phyloP scores from a whole-genome alignment of 2,113 vertebrate species.

The Ursus arctos region DNA sequence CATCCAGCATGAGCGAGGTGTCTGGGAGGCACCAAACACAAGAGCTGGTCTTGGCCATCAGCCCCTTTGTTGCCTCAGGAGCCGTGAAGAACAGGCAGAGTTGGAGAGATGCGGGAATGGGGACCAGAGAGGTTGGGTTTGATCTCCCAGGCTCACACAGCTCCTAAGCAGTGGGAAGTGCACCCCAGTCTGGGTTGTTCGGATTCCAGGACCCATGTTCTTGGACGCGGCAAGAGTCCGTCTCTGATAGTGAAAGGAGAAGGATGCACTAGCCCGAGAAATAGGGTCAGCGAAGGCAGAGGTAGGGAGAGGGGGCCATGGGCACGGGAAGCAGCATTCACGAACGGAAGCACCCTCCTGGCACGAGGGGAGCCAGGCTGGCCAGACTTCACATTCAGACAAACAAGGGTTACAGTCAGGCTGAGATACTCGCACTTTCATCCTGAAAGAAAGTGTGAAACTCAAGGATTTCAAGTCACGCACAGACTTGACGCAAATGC shows the following conservation, averaged over 20 bases:
- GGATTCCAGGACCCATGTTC: background rate
- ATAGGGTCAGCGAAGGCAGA: background rate
- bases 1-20: background rate
- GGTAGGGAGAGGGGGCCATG: no score
- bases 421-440: background rate
- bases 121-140: background rate
- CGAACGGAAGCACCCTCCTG: no score
- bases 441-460: background rate
- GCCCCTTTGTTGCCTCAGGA: no score
- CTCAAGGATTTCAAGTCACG: background rate
- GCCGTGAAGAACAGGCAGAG: rapidly evolving
- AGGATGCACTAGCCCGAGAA: background rate
- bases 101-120: no score
- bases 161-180: background rate
- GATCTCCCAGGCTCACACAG: background rate
- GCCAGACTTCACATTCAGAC: background rate
- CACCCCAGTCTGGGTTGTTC: background rate
- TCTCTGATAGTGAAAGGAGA: background rate
- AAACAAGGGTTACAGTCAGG: background rate
- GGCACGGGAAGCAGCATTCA: background rate
- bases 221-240: background rate
- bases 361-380: background rate
- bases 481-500: background rate
- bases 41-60: background rate
- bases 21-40: background rate